Evolutionary conservation across 2,797 vertebrate genomes (phyloP), one percentile per base, ranked within the genome.

Genomic region (Acanthurus tractus): DNA sequence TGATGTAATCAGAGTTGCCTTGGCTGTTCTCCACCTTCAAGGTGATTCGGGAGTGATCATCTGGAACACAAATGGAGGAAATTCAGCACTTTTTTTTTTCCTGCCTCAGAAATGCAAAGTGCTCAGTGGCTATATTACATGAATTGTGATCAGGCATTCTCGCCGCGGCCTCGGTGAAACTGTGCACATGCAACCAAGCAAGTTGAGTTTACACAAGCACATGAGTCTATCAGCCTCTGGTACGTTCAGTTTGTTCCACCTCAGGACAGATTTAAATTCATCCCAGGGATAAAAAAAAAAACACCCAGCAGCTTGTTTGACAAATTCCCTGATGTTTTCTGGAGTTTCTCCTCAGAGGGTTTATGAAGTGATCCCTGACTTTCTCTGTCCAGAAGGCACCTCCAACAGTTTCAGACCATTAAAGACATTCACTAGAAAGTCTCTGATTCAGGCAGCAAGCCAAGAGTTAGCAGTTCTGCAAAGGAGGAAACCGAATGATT

Each of bases 41-140:
- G 83, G 94, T 94, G 93, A 99, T 94, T 85, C 98, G 94, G 90
- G 96, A 97, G 94, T 99, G 98, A 92, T 99, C 98, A 88, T 99
- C 98, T 99, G 93, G 62, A 93, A 90, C 70, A 77, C 53, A 85
- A 66, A 83, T 0, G 15, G 17, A 76, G 58, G 20, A n/a, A 63
- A 72, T 66, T 81, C 74, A 83, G 55, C n/a, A 15, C 2, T 3
- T 77, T 79, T 65, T 42, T 17, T 50, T 6, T 56, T 5, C n/a
- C n/a, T n/a, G n/a, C n/a, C n/a, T n/a, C n/a, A 14, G 42, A 34
- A 50, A 63, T 36, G 18, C 15, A n/a, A 50, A 50, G 48, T 46
- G 61, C 56, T 50, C 50, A 20, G 8, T 9, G 6, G 45, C 23
- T 42, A 1, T 9, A 10, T 50, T 12, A 18, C 25, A 66, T 10